Base-by-base conservation (phyloP, 2,797 vertebrate genomes). In the Gallirallus australis region DNA sequence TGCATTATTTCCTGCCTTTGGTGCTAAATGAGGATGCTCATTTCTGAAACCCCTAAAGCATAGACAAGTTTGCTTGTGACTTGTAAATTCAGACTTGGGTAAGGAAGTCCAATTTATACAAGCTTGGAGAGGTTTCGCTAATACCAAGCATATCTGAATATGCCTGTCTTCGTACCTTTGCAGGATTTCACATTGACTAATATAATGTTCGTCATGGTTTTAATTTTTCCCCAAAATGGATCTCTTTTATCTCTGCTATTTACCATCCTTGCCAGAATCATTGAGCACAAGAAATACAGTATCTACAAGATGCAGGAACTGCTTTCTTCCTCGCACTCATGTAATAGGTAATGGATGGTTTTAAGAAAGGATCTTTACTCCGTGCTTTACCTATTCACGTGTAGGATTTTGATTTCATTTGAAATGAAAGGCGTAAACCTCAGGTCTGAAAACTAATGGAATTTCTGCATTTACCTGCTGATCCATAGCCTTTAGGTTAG, bases 381-480 rank as follows among this genome's bases (percentile, higher is more conserved):
- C 63, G 52, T 90, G 81, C 87, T 95, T 95, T 97, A 94, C 93
- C 95, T 98, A 94, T 97, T 97, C 95, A 96, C 97, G 86, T 97
- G 85, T 92, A 97, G 94, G 96, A 97, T 98, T 98, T 97, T 97
- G 86, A 97, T 98, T 98, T 98, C 96, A 97, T 97, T 97, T 97
- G 71, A 98, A 98, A 98, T 96, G 97, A 98, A 97, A 98, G 95
- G 94, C 79, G 52, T 97, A 97, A 98, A 98, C 95, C 96, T 96
- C 80, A 75, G 88, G 92, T 97, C 96, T 97, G 93, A 97, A 98
- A 97, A 97, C 97, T 97, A 98, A 98, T 97, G 97, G 97, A 98
- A 98, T 97, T 97, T 98, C 96, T 97, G 87, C 97, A 94, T 98
- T 98, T 98, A 97, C 96, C 94, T 97, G 96, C 97, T 97, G 97